Evolutionary conservation across 2,888 invertebrate species (phyloP).

Genomic region (Crioceris asparagi): DNA sequence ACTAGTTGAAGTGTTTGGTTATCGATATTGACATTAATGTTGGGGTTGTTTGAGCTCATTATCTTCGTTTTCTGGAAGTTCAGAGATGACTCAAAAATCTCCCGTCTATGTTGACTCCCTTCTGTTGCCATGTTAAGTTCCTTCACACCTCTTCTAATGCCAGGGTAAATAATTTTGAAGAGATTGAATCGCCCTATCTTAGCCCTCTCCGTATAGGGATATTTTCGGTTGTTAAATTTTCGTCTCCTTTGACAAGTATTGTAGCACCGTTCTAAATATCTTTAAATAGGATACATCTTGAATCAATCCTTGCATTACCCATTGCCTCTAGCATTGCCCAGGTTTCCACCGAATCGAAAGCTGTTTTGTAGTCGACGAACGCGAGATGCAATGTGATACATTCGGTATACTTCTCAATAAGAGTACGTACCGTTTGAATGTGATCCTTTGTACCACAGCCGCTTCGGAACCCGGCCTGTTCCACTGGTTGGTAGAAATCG

Average conservation of each 20-base stretch:
- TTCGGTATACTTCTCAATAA: slow-evolving; percentile 2
- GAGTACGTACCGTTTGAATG: neutral
- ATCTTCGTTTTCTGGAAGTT: too few species aligned
- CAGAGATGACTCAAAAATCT: neutral
- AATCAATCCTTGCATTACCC: too few species aligned
- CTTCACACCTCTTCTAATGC: neutral
- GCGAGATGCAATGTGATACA: neutral
- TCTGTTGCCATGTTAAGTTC: neutral
- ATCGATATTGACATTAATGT: too few species aligned
- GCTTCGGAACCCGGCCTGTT: slow-evolving; percentile 1
- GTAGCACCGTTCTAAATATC: neutral
- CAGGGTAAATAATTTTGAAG: neutral
- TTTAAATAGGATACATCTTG: neutral
- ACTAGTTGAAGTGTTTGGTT: too few species aligned
- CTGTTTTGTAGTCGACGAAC: neutral
- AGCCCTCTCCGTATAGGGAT: neutral
- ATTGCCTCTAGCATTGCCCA: neutral
- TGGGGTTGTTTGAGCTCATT: too few species aligned
- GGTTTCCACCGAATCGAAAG: neutral
- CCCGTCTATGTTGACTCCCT: slow-evolving; percentile 1
- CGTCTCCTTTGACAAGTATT: slow-evolving; percentile 2
- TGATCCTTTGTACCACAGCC: slow-evolving; percentile 2
- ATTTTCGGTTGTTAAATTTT: slow-evolving; percentile 1
- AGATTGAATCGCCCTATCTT: neutral
- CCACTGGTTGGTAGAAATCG: slow-evolving; percentile 3